Conservation (phyloP, 30 jellyfish, hydroid and myxozoan genomes). For the Aurelia aurita region DNA sequence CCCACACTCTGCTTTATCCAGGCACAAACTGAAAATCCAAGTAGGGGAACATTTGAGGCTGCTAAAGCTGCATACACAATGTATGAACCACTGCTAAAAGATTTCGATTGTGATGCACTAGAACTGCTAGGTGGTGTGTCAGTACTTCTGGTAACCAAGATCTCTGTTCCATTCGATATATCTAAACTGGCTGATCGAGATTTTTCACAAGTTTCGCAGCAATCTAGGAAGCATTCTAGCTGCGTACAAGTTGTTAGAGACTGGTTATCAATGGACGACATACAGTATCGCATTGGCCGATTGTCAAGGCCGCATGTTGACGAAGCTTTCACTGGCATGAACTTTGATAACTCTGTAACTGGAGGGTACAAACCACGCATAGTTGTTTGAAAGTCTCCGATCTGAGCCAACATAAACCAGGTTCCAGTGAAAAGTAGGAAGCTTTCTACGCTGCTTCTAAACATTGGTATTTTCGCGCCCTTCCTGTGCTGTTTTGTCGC, state of each 20-base stretch:
- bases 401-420: not conserved
- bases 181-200: conserved; percentile 62
- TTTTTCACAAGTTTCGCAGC: conserved; percentile 90
- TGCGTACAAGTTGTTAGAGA: conserved; percentile 78
- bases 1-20: conserved; percentile 85
- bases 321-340: conserved; percentile 73
- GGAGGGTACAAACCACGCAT: conserved; percentile 87
- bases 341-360: conserved; percentile 76
- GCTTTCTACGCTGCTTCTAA: not conserved
- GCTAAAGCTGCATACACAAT: conserved; percentile 37
- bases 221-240: conserved; percentile 70
- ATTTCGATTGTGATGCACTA: conserved; percentile 21
- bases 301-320: conserved; percentile 88
- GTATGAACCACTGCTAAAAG: conserved; percentile 62
- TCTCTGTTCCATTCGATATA: conserved; percentile 50
- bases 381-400: conserved; percentile 4
- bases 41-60: conserved; percentile 62
- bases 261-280: conserved; percentile 63
- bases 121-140: conserved; percentile 74
- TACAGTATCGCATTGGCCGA: conserved; percentile 69
- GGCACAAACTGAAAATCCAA: conserved; percentile 59
- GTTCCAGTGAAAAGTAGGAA: not conserved
- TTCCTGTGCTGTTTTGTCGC: too few species aligned
- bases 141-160: conserved; percentile 11
- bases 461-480: not conserved